Base-by-base conservation (phyloP, 1,140 invertebrate species). In the Nylanderia fulva region DNA sequence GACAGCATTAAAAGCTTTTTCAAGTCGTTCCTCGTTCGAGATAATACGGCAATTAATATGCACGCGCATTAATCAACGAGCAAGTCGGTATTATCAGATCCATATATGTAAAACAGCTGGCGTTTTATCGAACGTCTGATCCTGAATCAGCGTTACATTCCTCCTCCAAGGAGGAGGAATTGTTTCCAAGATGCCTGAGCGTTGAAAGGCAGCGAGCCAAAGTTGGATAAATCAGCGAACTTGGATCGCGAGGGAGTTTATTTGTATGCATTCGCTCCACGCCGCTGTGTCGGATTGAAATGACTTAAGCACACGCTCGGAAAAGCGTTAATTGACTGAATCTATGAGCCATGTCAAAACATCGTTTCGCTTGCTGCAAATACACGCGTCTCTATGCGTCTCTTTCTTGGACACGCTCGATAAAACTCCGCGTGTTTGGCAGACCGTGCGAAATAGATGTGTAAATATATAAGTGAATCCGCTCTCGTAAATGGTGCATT, bases 11-110 rank as follows among this genome's bases (percentile, higher is more conserved):
- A 82, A 82, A 82, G 77, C 58, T 33, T 82, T 82, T 60, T 71
- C 66, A 58, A 71, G 52, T 82, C 24, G 9, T 5, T 58, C 13
- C 77, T 33, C 64, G 18, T 4, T 60, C 36, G 76, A 33, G 77
- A 82, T 82, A 82, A 82, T 82, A 39, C 52, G 52, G 52, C 77
- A 82, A 82, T 82, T 82, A 82, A 82, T 82, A 64, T 72, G 36
- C 77, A 56, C 66, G 18, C 52, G 77, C 77, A 58, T 72, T 72
- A 82, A 82, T 82, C 77, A 80, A 71, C 77, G 77, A 36, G 33
- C 48, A 42, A 80, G 36, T 71, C 13, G 18, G 36, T 13, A 33
- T 39, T 82, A 82, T 82, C 77, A 72, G 66, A 82, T 82, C 36
- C 36, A 48, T 60, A 48, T 18, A 82, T 82, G 77, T 82, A 82